Base-by-base conservation (phyloP, 92 coral and sea anemone genomes). In the Montipora capitata region DNA sequence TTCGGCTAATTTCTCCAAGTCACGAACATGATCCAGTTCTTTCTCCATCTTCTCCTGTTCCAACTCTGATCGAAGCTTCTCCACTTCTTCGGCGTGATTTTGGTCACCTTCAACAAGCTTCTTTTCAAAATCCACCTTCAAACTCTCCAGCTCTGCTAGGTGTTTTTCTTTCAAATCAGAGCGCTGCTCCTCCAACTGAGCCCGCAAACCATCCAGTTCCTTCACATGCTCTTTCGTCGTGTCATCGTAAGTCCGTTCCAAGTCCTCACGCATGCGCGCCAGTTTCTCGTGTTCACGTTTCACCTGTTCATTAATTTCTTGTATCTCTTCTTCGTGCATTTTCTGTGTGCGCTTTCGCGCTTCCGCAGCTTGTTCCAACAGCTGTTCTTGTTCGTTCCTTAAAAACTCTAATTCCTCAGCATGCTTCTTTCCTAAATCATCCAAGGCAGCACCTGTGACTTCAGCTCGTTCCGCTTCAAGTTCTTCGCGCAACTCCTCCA, bases 21-120 rank as follows among this genome's bases (percentile, higher is more conserved):
- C 99, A 9, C 92, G 87, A 0, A 97, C 94, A 79, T 97, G 96
- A 17, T 94, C 96, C 65, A 97, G 87, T 49, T 96, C 99, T 40
- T 59, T 94, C 73, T 93, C 98, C 87, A 97, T 94, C 86, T 91
- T 95, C 91, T 91, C 93, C 76, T 96, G 93, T 56, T 97, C 99
- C 85, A 94, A 82, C 41, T 84, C 95, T 27, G 94, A 84, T 78
- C 96, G 89, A 13, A 94, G 73, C 51, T 65, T 86, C 71, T 94
- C 97, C 27, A 92, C 68, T 62, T 93, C 96, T 39, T 97, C 98
- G 2, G 83, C 76, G 40, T 90, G 94, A 48, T 52, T 74, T 17
- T 93, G 94, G 41, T 97, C 98, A 10, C 65, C 76, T 42, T 96
- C 96, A 54, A 88, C 72, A 17, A 96, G 71, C 42, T 91, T 74